These are phyloP conservation scores for Acanthosepion esculentum DNA, from an alignment of 2,888 invertebrate species.

Conservation along the genomic window DNA sequence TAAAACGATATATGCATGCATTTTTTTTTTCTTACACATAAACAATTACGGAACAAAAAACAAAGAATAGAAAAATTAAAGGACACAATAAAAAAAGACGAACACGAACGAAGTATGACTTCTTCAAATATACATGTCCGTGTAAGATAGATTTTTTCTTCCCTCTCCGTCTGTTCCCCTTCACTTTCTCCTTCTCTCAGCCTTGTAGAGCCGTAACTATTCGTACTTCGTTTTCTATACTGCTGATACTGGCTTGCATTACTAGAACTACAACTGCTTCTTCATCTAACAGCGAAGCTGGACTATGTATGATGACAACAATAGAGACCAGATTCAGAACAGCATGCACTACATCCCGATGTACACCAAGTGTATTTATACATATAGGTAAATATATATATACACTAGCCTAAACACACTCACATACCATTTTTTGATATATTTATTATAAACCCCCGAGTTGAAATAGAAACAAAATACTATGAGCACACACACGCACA, in stretches of 20 bases:
- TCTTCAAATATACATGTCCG: too few species aligned
- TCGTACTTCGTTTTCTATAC: background rate
- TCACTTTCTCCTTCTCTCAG: background rate
- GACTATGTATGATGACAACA: background rate
- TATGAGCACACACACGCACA: background rate
- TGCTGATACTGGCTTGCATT: background rate
- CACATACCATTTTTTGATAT: background rate
- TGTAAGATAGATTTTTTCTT: background rate
- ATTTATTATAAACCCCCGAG: background rate
- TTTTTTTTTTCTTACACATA: too few species aligned
- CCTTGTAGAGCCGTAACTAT: background rate
- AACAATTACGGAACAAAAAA: too few species aligned
- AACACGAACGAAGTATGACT: too few species aligned
- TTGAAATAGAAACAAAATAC: too few species aligned
- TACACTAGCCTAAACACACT: background rate
- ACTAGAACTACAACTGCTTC: background rate
- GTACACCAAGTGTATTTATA: background rate
- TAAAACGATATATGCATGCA: too few species aligned
- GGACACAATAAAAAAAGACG: too few species aligned
- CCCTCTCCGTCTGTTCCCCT: background rate
- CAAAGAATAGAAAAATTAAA: too few species aligned
- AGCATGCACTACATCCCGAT: background rate
- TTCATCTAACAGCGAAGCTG: background rate
- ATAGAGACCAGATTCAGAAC: background rate
- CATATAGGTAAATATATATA: slow-evolving; percentile 6